A percentile compares a stretch with the other conserved stretches of the same genome.
Evolutionary conservation across 1,140 invertebrate species (phyloP).

Genomic region (Diorhabda sublineata): DNA sequence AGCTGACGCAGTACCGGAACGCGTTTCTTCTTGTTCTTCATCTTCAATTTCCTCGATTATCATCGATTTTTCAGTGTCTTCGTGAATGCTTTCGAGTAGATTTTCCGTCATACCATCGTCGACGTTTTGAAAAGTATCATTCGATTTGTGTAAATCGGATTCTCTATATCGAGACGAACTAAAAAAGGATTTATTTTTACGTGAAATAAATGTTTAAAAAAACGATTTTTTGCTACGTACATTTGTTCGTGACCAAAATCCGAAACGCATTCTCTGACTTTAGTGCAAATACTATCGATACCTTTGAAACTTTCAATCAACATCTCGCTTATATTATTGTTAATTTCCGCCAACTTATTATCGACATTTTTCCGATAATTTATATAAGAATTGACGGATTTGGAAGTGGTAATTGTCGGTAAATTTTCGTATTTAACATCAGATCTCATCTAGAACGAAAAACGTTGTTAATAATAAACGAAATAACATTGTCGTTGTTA

Average conservation of each 20-base stretch:
- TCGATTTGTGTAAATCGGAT: too few relatives aligned
- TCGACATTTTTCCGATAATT: constrained; percentile 23
- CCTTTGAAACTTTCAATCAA: constrained; percentile 31
- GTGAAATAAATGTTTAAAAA: too few relatives aligned
- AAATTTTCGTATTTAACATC: background rate
- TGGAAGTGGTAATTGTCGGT: background rate
- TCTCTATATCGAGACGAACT: too few relatives aligned
- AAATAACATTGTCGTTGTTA: too few relatives aligned
- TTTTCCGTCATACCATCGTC: background rate
- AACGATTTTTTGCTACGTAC: too few relatives aligned
- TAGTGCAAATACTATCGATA: constrained; percentile 33
- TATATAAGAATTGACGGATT: constrained; percentile 7
- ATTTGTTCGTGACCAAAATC: constrained; percentile 9
- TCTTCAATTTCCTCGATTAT: background rate
- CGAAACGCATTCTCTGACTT: constrained; percentile 25
- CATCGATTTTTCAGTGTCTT: background rate
- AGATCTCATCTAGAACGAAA: too few relatives aligned
- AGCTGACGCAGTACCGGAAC: background rate
- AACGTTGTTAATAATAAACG: too few relatives aligned
- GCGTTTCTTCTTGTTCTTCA: background rate
- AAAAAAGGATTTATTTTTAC: too few relatives aligned
- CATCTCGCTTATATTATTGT: constrained; percentile 35
- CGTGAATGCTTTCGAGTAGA: background rate
- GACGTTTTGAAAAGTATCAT: background rate
- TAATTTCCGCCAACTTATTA: constrained; percentile 29